Evolutionary conservation across 1,140 invertebrate species (phyloP).

Genomic region (Geopemphigus sp.): DNA sequence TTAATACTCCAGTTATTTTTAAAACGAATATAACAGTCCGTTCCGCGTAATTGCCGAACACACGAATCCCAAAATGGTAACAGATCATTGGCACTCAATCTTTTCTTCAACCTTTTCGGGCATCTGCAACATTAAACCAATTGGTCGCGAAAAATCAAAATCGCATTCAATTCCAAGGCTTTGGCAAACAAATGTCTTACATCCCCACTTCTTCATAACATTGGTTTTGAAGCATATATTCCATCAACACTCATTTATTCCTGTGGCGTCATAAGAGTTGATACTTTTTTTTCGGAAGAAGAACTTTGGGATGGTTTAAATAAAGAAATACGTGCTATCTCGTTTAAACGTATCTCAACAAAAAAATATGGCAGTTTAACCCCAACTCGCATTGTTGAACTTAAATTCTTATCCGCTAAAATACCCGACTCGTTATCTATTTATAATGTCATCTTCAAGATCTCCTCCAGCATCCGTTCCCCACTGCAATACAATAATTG

Average conservation of each 20-base stretch:
- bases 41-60: no score
- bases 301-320: not conserved
- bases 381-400: not conserved
- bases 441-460: not conserved
- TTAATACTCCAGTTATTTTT: no score
- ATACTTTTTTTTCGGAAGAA: not conserved
- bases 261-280: not conserved
- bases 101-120: no score
- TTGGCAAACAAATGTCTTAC: not conserved
- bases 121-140: not conserved
- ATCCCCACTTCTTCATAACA: not conserved
- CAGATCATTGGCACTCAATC: no score
- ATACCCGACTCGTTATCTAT: not conserved
- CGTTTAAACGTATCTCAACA: not conserved
- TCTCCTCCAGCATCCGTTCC: not conserved
- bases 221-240: not conserved
- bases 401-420: not conserved
- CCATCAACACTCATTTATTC: not conserved
- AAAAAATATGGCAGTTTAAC: not conserved
- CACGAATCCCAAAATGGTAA: no score
- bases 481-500: not conserved
- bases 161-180: not conserved
- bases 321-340: not conserved
- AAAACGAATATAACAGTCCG: no score
- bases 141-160: not conserved